Evolutionary conservation across 2,113 vertebrate species (phyloP).

Genomic region (Clinocottus analis): DNA sequence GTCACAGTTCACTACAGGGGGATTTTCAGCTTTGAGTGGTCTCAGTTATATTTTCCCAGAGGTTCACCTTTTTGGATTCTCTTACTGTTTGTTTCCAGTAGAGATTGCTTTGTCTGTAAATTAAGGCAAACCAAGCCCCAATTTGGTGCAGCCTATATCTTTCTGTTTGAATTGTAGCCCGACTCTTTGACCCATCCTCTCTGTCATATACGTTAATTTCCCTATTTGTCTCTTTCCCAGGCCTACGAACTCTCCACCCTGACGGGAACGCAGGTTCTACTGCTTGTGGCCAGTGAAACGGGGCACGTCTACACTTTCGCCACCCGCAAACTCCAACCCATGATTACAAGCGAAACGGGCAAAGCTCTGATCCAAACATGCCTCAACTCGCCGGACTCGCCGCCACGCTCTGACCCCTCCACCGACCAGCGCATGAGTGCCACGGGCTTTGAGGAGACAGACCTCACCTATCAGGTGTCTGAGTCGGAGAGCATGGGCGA

Average conservation of each 20-base stretch:
- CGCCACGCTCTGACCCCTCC: conserved; percentile 94
- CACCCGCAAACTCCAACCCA: conserved; percentile 97
- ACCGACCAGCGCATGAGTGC: conserved; percentile 99
- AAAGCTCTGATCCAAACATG: conserved; percentile 99
- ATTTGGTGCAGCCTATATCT: conserved; percentile 9
- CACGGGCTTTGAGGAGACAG: conserved; percentile 97
- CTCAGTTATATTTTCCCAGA: conserved; percentile 12
- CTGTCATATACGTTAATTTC: background rate
- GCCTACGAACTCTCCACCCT: conserved; percentile 98
- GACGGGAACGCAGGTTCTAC: conserved; percentile 97
- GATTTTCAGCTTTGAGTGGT: conserved; percentile 55
- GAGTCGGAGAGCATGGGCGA: conserved; percentile 98
- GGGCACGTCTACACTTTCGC: conserved; percentile 99
- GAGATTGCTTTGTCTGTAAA: conserved; percentile 15
- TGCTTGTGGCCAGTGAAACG: conserved; percentile 97
- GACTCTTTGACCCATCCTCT: background rate
- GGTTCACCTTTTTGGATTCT: conserved; percentile 32
- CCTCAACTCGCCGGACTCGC: conserved; percentile 98
- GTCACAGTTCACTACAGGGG: conserved; percentile 61
- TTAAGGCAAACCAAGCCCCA: conserved; percentile 23
- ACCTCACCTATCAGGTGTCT: conserved; percentile 99
- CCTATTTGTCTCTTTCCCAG: conserved; percentile 68
- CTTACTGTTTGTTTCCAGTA: background rate
- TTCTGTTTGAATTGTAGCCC: background rate
- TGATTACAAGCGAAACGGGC: conserved; percentile 99